phyloP scores from a whole-genome alignment of 1,140 invertebrate genomes.

The Microplitis demolitor region DNA sequence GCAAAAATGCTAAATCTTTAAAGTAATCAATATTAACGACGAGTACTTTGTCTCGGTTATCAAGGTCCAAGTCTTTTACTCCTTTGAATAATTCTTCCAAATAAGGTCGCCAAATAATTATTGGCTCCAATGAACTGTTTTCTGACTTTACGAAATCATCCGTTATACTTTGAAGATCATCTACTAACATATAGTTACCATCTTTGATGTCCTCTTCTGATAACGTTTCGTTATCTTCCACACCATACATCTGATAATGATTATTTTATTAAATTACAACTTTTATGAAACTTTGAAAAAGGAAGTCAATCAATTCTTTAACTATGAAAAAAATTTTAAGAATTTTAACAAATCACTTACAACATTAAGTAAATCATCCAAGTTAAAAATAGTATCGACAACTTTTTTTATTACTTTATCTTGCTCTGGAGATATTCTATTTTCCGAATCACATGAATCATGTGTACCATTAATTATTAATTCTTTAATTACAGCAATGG shows the following conservation, averaged over 20 bases:
- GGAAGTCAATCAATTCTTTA: too few relatives aligned
- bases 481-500: conserved; percentile 57
- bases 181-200: conserved; percentile 64
- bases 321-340: neutral
- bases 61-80: conserved; percentile 61
- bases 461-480: conserved; percentile 54
- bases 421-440: conserved; percentile 42
- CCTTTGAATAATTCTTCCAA: conserved; percentile 67
- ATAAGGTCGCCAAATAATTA: conserved; percentile 68
- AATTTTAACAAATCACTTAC: conserved; percentile 47
- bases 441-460: conserved; percentile 43
- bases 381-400: conserved; percentile 57
- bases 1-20: conserved; percentile 62
- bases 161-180: conserved; percentile 68
- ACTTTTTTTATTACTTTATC: conserved; percentile 57
- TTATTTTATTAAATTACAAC: neutral
- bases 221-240: conserved; percentile 60
- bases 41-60: conserved; percentile 63
- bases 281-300: too few relatives aligned
- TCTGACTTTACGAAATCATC: conserved; percentile 60
- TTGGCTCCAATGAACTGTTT: conserved; percentile 56
- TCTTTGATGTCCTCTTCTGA: conserved; percentile 60
- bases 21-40: conserved; percentile 70
- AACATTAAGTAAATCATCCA: conserved; percentile 61
- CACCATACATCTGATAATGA: conserved; percentile 57